Evolutionary conservation across 2,888 invertebrate genomes (phyloP).

Genomic region (Caenorhabditis uteleia): DNA sequence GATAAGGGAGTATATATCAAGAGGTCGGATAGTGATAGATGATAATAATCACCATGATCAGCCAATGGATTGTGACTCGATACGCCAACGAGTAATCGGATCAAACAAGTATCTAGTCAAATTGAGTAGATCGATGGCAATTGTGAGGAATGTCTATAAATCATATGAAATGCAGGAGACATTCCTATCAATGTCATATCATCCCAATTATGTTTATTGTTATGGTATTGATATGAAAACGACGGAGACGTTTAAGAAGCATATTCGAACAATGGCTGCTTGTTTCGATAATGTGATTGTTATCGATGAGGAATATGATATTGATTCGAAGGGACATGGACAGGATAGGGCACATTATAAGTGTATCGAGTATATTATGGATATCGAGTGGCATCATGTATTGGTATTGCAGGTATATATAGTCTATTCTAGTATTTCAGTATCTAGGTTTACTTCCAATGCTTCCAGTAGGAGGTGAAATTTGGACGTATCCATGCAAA

Average conservation of each 20-base stretch:
- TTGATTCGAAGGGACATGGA: constrained; percentile 19
- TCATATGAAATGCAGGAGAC: neutral
- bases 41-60: neutral
- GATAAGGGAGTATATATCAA: neutral
- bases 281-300: constrained; percentile 26
- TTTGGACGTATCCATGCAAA: no score
- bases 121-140: neutral
- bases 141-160: constrained; percentile 1
- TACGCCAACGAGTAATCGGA: neutral
- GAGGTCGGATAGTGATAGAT: neutral
- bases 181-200: neutral
- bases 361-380: constrained; percentile 19
- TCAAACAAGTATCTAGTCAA: neutral
- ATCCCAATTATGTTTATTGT: neutral
- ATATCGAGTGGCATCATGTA: constrained; percentile 24
- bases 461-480: no score
- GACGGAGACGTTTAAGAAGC: neutral
- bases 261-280: neutral
- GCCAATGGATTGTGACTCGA: constrained; percentile 1
- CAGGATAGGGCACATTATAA: constrained; percentile 28
- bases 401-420: constrained; percentile 24
- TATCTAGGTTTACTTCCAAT: no score
- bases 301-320: constrained; percentile 20
- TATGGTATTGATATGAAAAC: neutral
- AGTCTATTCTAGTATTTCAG: no score